A percentile compares a stretch with the other conserved stretches of the same genome.
Evolutionary conservation across 2,888 invertebrate species (phyloP).

Genomic region (Leptinotarsa juncta): DNA sequence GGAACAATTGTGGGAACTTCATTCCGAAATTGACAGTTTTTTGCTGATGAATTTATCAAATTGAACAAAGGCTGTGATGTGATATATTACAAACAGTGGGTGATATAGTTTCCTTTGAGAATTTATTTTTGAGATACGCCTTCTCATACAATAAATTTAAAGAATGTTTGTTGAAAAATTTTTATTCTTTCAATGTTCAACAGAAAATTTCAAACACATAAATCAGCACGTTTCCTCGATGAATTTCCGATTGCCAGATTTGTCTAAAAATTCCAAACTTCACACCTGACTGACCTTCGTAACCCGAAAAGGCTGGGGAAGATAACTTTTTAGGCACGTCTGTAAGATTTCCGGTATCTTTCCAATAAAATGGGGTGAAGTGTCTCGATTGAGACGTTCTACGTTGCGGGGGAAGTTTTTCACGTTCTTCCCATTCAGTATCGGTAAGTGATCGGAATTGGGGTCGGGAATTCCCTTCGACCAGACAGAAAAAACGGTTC

Average conservation of each 20-base stretch:
- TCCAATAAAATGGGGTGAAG: constrained; percentile 51
- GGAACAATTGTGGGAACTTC: too few species aligned
- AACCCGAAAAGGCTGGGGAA: constrained; percentile 45
- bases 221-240: not conserved
- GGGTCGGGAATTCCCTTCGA: constrained; percentile 48
- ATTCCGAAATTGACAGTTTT: too few species aligned
- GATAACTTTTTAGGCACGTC: constrained; percentile 45
- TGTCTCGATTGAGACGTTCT: constrained; percentile 50
- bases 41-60: too few species aligned
- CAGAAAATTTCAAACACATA: not conserved
- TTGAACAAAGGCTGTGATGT: too few species aligned
- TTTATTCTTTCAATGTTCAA: too few species aligned
- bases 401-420: constrained; percentile 50
- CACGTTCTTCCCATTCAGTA: constrained; percentile 50
- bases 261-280: constrained; percentile 17
- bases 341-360: constrained; percentile 54
- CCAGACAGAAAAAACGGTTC: constrained; percentile 43
- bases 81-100: too few species aligned
- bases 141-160: too few species aligned
- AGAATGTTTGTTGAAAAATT: too few species aligned
- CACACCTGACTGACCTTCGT: constrained; percentile 48
- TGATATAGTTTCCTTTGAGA: too few species aligned
- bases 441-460: constrained; percentile 54
- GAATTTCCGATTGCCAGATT: not conserved
- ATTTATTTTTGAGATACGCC: too few species aligned